Evolutionary conservation across 2,888 invertebrate genomes (phyloP), one percentile per base, ranked within the genome.

Genomic region (Limenitis camilla): DNA sequence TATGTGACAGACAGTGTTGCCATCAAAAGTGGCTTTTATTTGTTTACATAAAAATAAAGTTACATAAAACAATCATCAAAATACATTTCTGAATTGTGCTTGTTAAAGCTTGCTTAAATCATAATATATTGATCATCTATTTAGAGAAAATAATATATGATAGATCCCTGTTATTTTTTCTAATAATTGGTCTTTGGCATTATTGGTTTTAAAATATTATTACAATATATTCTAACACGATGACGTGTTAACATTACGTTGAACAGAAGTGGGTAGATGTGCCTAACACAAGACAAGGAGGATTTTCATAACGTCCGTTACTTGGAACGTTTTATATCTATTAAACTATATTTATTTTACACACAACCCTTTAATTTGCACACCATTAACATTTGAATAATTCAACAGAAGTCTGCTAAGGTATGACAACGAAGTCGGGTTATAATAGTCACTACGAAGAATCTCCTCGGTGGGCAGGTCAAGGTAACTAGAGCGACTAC

Each of bases 331-430:
- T 72, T 68, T 78, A 82, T 68, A 78, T 79, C 81, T 84, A 84
- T 78, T 83, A 78, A 81, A 76, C 78, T 85, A 86, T 81, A 79
- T 83, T 84, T 84, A 83, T 76, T 85, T 87, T 87, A 87, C 86
- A 87, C 87, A 87, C 87, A 87, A 87, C 87, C 87, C 80, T 87
- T 86, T 83, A 81, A 78, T 86, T 85, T 87, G 86, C 87, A 87
- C 86, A 82, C 85, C 84, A 79, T 84, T 80, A 77, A 72, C 70
- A 71, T 72, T 74, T 72, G 69, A 76, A 71, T 67, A 69, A 74
- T 76, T 73, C 67, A 80, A 78, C 66, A 60, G 67, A 79, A 78
- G 68, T 65, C 69, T 66, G 63, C 69, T 64, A 67, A 65, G 53
- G 40, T 43, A 40, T 48, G 65, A 69, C 66, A 60, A 63, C 58